Evolutionary conservation across 2,888 invertebrate genomes (phyloP).

Genomic region (Chrysodeixis includens): DNA sequence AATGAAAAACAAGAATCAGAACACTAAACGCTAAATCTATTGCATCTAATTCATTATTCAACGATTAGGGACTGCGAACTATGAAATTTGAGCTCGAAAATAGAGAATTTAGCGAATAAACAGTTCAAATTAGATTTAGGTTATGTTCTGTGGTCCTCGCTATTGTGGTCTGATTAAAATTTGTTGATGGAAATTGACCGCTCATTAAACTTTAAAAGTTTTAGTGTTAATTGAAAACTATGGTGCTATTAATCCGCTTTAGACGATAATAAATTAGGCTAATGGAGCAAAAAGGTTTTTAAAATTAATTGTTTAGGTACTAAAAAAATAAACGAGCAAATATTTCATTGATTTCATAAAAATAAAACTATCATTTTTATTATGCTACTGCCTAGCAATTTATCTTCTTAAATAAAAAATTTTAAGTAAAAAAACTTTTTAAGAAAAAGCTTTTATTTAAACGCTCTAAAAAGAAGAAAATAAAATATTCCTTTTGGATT

Average conservation of each 20-base stretch:
- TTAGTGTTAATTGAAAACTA: slow-evolving; percentile 1
- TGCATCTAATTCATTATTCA: slow-evolving; percentile 17
- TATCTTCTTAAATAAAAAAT: too few species aligned
- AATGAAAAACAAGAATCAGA: neutral
- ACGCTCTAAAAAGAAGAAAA: too few species aligned
- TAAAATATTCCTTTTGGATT: too few species aligned
- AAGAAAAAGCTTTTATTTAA: too few species aligned
- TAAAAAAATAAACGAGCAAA: too few species aligned
- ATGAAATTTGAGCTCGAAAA: slow-evolving; percentile 6
- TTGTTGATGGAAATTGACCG: slow-evolving; percentile 16
- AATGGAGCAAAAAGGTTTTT: neutral
- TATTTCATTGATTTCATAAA: too few species aligned
- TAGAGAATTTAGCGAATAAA: slow-evolving; percentile 9
- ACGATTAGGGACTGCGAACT: neutral
- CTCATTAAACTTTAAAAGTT: slow-evolving; percentile 11
- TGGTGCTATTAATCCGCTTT: neutral
- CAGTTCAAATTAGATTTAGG: slow-evolving; percentile 23
- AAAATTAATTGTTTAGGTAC: too few species aligned
- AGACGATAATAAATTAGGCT: neutral
- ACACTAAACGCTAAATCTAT: slow-evolving; percentile 6
- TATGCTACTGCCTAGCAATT: too few species aligned
- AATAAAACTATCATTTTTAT: too few species aligned
- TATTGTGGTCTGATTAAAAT: slow-evolving; percentile 20
- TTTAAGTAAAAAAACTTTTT: too few species aligned
- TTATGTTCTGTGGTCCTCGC: slow-evolving; percentile 24